These are phyloP conservation scores for Hippolais icterina DNA, from an alignment of 2,113 vertebrate species.

Conservation along the genomic window DNA sequence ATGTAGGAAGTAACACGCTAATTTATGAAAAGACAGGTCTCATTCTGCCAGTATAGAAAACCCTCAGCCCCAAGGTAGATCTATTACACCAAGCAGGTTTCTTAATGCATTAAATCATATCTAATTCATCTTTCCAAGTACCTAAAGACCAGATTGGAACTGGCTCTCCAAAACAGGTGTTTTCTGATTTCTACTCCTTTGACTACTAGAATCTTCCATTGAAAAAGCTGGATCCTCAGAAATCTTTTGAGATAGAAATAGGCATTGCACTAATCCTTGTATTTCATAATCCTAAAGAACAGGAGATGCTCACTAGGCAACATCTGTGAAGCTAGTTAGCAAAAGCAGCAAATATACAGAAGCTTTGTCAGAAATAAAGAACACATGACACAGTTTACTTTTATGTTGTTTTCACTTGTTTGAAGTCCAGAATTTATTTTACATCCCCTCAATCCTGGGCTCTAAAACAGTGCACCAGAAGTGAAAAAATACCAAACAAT, in stretches of 20 bases:
- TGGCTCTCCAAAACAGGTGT: background rate
- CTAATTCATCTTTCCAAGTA: background rate
- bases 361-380: background rate
- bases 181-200: background rate
- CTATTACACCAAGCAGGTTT: background rate
- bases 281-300: background rate
- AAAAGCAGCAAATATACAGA: background rate
- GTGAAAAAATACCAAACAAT: background rate
- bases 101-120: background rate
- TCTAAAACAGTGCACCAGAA: background rate
- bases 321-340: background rate
- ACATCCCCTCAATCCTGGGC: background rate
- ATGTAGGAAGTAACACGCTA: background rate
- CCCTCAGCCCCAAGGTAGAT: background rate
- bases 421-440: background rate
- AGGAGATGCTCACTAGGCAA: background rate
- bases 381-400: background rate
- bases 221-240: background rate
- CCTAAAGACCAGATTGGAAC: background rate
- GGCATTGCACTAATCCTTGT: background rate
- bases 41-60: background rate
- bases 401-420: background rate
- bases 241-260: background rate
- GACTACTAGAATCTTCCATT: background rate
- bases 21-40: background rate